phyloP scores from a whole-genome alignment of 2,113 vertebrate genomes.

The Callocephalon fimbriatum region DNA sequence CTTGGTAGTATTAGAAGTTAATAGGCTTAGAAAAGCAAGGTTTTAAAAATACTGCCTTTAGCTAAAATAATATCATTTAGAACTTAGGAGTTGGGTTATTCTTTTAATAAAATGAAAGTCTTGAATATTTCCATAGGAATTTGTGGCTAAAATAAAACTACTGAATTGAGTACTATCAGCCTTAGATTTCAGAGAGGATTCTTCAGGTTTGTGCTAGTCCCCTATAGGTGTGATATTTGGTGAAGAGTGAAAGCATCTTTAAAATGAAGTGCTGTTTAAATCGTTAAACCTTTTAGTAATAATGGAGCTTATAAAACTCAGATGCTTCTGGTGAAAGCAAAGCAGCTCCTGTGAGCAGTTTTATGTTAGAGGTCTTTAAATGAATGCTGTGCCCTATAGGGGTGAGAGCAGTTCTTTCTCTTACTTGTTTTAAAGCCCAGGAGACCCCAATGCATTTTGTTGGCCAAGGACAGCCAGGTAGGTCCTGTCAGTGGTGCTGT shows the following conservation, averaged over 20 bases:
- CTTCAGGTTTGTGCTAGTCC: constrained; percentile 15
- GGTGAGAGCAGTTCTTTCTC: background rate
- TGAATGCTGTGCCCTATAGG: background rate
- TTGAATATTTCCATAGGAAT: constrained; percentile 60
- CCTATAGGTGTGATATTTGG: constrained; percentile 47
- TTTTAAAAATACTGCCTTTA: constrained; percentile 70
- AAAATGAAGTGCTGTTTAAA: constrained; percentile 47
- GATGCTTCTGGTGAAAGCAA: background rate
- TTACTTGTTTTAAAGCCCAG: background rate
- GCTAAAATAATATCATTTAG: constrained; percentile 70
- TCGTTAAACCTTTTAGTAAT: constrained; percentile 70
- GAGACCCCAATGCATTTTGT: background rate
- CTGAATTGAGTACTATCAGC: constrained; percentile 29
- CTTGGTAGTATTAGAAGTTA: constrained; percentile 68
- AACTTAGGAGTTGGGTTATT: constrained; percentile 26
- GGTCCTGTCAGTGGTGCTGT: background rate
- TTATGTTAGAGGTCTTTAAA: background rate
- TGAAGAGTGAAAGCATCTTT: constrained; percentile 35
- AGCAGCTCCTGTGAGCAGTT: background rate
- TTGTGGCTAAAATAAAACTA: constrained; percentile 60
- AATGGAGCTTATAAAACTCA: constrained; percentile 51
- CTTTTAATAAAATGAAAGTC: constrained; percentile 61
- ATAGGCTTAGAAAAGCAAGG: constrained; percentile 70
- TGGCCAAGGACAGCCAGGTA: background rate
- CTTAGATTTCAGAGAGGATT: constrained; percentile 33